These are phyloP conservation scores for Nothura maculosa DNA, from an alignment of 2,797 vertebrate genomes.

Conservation along the genomic window DNA sequence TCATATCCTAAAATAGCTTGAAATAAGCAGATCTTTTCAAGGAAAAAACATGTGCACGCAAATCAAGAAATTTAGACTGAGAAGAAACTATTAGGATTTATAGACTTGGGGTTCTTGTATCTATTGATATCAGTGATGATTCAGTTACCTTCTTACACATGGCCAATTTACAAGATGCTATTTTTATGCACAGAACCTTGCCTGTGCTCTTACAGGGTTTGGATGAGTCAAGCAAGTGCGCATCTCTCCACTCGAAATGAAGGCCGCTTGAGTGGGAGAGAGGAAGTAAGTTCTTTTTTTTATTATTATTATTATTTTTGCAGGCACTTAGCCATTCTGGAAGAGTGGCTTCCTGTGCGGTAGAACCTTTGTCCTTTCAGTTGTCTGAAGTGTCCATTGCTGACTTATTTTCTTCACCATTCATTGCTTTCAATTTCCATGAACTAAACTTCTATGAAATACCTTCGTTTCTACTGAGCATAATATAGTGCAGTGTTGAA, in stretches of 20 bases:
- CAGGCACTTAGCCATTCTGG: background rate
- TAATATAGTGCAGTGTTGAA: background rate
- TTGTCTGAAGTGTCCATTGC: background rate
- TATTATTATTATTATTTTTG: background rate
- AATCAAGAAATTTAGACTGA: background rate
- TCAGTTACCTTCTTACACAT: slow-evolving; percentile 45
- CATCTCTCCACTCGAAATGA: background rate
- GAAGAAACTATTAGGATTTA: background rate
- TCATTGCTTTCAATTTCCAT: background rate
- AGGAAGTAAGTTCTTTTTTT: background rate
- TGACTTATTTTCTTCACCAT: background rate
- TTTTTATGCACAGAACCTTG: slow-evolving; percentile 40
- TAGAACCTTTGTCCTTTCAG: background rate
- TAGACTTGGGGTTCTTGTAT: background rate
- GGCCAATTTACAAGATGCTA: slow-evolving; percentile 39
- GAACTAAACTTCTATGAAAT: background rate
- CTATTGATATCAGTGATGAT: slow-evolving; percentile 17
- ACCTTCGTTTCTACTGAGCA: background rate
- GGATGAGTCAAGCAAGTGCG: slow-evolving; percentile 19
- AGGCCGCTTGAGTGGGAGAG: slow-evolving; percentile 38
- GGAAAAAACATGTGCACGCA: background rate
- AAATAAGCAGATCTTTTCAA: background rate
- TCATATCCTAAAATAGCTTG: slow-evolving; percentile 5
- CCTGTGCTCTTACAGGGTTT: background rate
- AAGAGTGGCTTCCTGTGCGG: background rate